Conservation (phyloP, 1,140 invertebrate species). For the Apis cerana region DNA sequence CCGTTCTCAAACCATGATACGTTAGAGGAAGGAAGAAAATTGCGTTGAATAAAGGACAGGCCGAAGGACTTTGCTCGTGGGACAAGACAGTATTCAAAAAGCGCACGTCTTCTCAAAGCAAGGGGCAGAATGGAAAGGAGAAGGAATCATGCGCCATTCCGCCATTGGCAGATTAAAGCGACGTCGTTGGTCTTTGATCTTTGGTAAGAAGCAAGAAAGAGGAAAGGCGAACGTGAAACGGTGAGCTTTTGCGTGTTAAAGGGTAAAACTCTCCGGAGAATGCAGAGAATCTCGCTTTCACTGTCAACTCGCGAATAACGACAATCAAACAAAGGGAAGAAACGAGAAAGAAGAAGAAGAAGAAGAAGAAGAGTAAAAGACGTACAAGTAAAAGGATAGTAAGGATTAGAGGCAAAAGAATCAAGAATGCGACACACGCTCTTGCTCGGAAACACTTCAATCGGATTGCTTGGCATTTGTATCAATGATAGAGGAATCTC, state of each 20-base stretch:
- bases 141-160: slow-evolving; percentile 38
- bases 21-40: neutral
- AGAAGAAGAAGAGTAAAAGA: neutral
- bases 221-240: slow-evolving; percentile 50
- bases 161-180: slow-evolving; percentile 72
- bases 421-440: neutral
- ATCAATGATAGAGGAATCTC: neutral
- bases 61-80: slow-evolving; percentile 24
- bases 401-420: slow-evolving; percentile 9
- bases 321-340: slow-evolving; percentile 28
- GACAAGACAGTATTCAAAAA: neutral
- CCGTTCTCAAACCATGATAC: slow-evolving; percentile 10
- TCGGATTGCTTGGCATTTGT: neutral
- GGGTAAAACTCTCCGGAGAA: slow-evolving; percentile 35
- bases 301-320: slow-evolving; percentile 31
- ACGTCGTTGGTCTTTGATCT: slow-evolving; percentile 64
- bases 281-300: slow-evolving; percentile 22
- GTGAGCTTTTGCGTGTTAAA: slow-evolving; percentile 17
- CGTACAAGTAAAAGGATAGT: neutral
- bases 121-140: slow-evolving; percentile 18
- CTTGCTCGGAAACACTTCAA: neutral
- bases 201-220: slow-evolving; percentile 41
- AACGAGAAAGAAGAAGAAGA: neutral
- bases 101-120: neutral
- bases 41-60: neutral